phyloP scores from a whole-genome alignment of 1,140 invertebrate genomes.

The Drosophila ercepeae region DNA sequence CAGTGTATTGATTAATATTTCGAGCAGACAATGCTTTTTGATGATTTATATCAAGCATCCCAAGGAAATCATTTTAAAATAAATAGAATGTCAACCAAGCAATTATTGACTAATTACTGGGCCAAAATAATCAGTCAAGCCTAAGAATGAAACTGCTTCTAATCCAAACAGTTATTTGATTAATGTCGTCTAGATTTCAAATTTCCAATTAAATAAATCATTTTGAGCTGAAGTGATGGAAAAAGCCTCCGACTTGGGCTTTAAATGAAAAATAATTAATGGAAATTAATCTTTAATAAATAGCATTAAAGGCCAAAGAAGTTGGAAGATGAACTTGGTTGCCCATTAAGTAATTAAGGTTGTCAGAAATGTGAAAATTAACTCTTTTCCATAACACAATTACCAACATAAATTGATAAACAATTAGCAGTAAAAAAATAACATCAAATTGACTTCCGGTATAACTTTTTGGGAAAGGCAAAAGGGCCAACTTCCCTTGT shows the following conservation, averaged over 20 bases:
- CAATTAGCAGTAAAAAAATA: conserved; percentile 63
- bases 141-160: not conserved
- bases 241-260: conserved; percentile 3
- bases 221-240: not conserved
- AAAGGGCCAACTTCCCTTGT: conserved; percentile 31
- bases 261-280: conserved; percentile 52
- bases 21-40: not conserved
- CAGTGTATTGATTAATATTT: conserved; percentile 1
- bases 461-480: conserved; percentile 17
- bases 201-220: conserved; percentile 56
- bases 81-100: conserved; percentile 18
- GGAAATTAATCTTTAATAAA: conserved; percentile 65
- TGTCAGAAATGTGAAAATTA: conserved; percentile 41
- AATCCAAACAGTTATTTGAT: conserved; percentile 53
- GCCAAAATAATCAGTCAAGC: conserved; percentile 30
- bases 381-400: conserved; percentile 54
- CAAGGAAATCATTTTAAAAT: conserved; percentile 1
- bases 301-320: not conserved
- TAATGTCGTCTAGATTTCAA: conserved; percentile 50
- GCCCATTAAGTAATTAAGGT: conserved; percentile 42
- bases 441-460: conserved; percentile 34
- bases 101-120: conserved; percentile 51
- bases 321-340: not conserved
- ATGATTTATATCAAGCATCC: conserved; percentile 1
- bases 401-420: conserved; percentile 57